Evolutionary conservation across 1,140 invertebrate genomes (phyloP), one percentile per base, ranked within the genome.

Genomic region (Pantala flavescens): DNA sequence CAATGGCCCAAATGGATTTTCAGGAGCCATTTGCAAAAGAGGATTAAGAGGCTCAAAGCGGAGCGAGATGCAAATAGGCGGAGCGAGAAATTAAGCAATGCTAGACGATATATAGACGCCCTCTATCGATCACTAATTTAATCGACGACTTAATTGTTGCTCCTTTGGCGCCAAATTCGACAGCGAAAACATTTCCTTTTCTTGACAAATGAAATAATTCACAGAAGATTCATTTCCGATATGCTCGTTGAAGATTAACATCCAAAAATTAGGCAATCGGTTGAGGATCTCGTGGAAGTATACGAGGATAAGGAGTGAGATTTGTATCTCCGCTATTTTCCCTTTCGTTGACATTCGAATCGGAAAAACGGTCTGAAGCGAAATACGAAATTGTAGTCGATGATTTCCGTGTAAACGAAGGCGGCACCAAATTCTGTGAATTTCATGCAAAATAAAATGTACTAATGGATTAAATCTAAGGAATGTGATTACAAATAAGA

Each of bases 1-100:
- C 49, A 63, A 63, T 63, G 49, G 5, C n/a, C 49, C 49, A 63
- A 63, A 63, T 63, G 49, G 49, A 63, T 63, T 63, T 36, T 63
- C 49, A 63, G 49, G 49, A 63, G 49, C n/a, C 49, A 19, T 19
- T 63, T 63, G 49, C 14, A 21, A 63, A 63, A 21, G 49, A 14
- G 49, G 49, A 63, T 16, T 16, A 63, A 12, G 49, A 14, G 5
- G 5, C 16, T 63, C 28, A 63, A 63, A 63, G 49, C 3, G 49
- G 49, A 21, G 12, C 49, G 49, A 21, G 49, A 49, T 9, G 16
- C 10, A 49, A 21, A 63, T 16, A 14, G 49, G 16, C 43, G 49
- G 49, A 21, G 49, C 49, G 49, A 63, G 9, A 9, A 36, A 36
- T 36, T 36, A 36, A 36, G 9, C 28, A 9, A 9, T 5, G 28